Percentiles rank a stretch among this genome's conserved stretches.
phyloP scores from a whole-genome alignment of 2,888 invertebrate genomes.

The Orgyia antiqua region DNA sequence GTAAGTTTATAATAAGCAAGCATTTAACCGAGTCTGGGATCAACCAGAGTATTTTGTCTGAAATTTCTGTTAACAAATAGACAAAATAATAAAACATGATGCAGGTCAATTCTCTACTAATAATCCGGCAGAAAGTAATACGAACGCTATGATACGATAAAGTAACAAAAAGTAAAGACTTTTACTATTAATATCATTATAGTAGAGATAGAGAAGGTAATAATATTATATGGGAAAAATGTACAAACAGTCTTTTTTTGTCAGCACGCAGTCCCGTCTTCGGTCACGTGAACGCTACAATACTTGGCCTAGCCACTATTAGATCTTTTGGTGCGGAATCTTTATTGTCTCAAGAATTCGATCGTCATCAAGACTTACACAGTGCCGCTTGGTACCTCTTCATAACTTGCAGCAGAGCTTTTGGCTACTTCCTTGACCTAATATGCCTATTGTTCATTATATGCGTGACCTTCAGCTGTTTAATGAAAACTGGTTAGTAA shows the following conservation, averaged over 20 bases:
- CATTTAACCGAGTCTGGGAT: too few species aligned
- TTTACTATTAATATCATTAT: too few species aligned
- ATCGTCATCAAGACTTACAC: constrained; percentile 79
- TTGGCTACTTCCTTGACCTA: constrained; percentile 81
- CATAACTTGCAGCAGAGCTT: constrained; percentile 80
- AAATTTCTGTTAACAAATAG: too few species aligned
- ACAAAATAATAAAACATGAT: too few species aligned
- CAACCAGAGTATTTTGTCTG: too few species aligned
- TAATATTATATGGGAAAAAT: too few species aligned
- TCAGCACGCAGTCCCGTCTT: constrained; percentile 91
- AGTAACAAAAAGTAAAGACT: too few species aligned
- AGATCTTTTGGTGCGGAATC: constrained; percentile 85
- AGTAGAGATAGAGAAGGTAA: too few species aligned
- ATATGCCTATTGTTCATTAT: constrained; percentile 81
- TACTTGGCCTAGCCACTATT: constrained; percentile 89
- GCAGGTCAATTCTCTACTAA: too few species aligned
- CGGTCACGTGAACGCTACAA: constrained; percentile 87
- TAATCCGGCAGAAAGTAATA: too few species aligned
- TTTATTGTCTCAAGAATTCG: constrained; percentile 79
- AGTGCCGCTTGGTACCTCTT: constrained; percentile 83
- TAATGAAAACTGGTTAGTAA: constrained; percentile 61
- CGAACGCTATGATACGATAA: too few species aligned
- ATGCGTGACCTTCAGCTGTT: constrained; percentile 81
- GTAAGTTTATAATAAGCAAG: constrained; percentile 51
- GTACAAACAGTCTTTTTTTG: too few species aligned